These are phyloP conservation scores for Aythya baeri DNA, from an alignment of 2,113 vertebrate species.

Conservation along the genomic window DNA sequence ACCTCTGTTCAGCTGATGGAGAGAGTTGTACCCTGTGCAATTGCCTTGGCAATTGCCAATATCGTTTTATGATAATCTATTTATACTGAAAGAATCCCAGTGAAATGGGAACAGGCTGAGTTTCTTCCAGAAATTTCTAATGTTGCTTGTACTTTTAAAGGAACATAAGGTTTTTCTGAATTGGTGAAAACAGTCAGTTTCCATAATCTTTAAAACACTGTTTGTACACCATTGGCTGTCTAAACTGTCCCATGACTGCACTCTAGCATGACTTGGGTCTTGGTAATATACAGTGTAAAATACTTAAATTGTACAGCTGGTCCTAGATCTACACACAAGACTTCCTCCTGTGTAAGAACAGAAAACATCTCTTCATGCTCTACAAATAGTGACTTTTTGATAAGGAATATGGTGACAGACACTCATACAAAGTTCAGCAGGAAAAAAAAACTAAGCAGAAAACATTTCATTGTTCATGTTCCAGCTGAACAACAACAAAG, in stretches of 20 bases:
- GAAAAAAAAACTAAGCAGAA: not conserved
- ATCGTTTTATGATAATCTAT: conserved; percentile 36
- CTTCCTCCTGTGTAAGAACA: not conserved
- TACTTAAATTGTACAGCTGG: not conserved
- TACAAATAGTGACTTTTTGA: not conserved
- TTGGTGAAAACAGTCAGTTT: not conserved
- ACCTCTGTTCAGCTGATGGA: conserved; percentile 21
- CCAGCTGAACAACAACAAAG: not conserved
- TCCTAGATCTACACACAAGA: not conserved
- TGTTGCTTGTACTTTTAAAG: not conserved
- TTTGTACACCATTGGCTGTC: not conserved
- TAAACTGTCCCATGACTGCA: not conserved
- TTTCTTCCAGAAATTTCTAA: conserved; percentile 17
- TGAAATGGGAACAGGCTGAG: not conserved
- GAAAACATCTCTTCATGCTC: not conserved
- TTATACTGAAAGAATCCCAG: conserved; percentile 34
- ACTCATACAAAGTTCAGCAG: not conserved
- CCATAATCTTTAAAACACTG: not conserved
- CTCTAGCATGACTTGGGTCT: not conserved
- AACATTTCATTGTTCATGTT: not conserved
- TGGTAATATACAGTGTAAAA: not conserved
- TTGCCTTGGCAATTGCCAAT: conserved; percentile 26
- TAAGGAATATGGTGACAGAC: not conserved
- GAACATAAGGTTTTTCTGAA: not conserved
- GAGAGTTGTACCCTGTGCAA: conserved; percentile 25